Percentiles rank a stretch among this genome's conserved stretches.
Evolutionary conservation across 2,113 vertebrate species (phyloP).

Genomic region (western clawed frog (Xenopus tropicalis)): DNA sequence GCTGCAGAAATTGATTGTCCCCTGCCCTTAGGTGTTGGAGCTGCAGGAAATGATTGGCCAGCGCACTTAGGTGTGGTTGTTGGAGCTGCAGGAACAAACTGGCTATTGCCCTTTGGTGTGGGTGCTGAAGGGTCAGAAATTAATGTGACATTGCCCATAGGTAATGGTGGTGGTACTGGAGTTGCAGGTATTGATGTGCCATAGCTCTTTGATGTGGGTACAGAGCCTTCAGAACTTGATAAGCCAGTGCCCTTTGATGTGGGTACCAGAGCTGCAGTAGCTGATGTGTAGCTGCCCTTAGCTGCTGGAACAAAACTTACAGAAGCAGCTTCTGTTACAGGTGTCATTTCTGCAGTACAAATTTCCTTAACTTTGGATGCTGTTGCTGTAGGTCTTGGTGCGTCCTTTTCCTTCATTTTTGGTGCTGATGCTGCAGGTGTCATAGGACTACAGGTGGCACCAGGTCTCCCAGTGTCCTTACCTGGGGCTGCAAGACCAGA

Average conservation of each 20-base stretch:
- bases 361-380: no score
- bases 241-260: neutral
- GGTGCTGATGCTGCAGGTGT: neutral
- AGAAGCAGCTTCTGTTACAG: no score
- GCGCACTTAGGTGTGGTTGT: neutral
- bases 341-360: no score
- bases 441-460: no score
- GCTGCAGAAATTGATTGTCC: slow-evolving; percentile 3
- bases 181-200: no score
- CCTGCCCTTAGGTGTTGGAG: neutral
- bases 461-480: no score
- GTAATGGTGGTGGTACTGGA: no score
- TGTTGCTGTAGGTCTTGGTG: neutral
- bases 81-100: neutral
- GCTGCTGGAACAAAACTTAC: neutral
- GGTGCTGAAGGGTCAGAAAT: neutral
- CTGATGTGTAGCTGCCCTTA: neutral
- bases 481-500: neutral
- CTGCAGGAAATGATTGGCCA: slow-evolving; percentile 2
- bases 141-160: neutral
- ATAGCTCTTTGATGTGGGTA: no score
- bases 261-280: neutral
- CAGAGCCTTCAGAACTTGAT: neutral
- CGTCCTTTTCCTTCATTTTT: neutral
- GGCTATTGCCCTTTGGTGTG: neutral